Conservation (phyloP, 2,888 invertebrate genomes). For the Eudemis profundana region DNA sequence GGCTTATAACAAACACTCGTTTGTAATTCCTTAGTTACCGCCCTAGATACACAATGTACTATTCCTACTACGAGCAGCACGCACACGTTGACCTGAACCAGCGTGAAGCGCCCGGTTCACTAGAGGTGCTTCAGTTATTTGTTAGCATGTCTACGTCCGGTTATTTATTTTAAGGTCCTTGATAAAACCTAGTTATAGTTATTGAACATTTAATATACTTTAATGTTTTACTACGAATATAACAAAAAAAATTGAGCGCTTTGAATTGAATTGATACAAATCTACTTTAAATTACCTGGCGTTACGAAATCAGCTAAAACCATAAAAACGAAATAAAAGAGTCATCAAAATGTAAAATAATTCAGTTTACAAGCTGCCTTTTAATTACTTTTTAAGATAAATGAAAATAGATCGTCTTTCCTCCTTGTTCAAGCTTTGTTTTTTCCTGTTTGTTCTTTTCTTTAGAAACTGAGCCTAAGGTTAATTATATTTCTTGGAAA, state of each 20-base stretch:
- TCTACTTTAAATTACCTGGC: neutral
- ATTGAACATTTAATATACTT: too few relatives aligned
- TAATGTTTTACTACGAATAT: neutral
- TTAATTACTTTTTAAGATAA: conserved; percentile 39
- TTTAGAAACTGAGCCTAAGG: conserved; percentile 4
- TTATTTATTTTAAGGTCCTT: too few relatives aligned
- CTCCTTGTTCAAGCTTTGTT: conserved; percentile 7
- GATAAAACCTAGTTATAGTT: too few relatives aligned
- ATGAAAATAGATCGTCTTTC: conserved; percentile 21
- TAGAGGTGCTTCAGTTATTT: too few relatives aligned
- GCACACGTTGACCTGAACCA: too few relatives aligned
- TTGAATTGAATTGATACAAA: neutral
- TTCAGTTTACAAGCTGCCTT: conserved; percentile 23
- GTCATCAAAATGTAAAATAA: conserved; percentile 33
- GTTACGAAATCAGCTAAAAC: neutral
- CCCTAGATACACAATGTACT: too few relatives aligned
- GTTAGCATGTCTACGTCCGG: too few relatives aligned
- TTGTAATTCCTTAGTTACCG: too few relatives aligned
- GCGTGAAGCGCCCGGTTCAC: too few relatives aligned
- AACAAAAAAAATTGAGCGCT: neutral
- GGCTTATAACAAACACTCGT: too few relatives aligned
- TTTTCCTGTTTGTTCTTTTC: conserved; percentile 29
- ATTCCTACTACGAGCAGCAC: too few relatives aligned
- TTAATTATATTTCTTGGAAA: conserved; percentile 11
- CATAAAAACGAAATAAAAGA: neutral